These are phyloP conservation scores for Cirrhinus molitorella DNA, from an alignment of 2,797 vertebrate species.

Conservation along the genomic window DNA sequence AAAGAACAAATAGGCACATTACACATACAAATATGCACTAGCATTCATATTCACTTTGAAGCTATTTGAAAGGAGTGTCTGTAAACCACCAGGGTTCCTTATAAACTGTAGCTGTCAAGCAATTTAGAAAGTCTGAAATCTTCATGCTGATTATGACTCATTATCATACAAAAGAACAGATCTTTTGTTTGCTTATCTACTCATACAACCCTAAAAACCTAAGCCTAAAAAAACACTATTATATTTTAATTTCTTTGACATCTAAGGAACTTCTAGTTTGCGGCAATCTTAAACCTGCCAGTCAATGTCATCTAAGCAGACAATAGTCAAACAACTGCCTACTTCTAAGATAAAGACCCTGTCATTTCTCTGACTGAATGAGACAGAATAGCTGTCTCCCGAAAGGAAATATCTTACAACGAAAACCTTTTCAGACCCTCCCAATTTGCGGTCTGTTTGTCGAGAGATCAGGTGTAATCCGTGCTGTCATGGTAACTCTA, in stretches of 20 bases:
- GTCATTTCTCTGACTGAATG: conserved; percentile 49
- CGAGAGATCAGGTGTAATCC: conserved; percentile 28
- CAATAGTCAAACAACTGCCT: conserved; percentile 45
- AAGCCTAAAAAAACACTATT: conserved; percentile 22
- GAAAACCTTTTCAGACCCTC: conserved; percentile 31
- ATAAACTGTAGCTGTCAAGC: conserved; percentile 26
- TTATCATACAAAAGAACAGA: conserved; percentile 22
- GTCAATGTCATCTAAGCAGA: conserved; percentile 47
- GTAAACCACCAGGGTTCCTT: conserved; percentile 25
- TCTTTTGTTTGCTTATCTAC: conserved; percentile 38
- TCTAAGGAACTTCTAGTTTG: conserved; percentile 48
- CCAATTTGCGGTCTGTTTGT: conserved; percentile 24
- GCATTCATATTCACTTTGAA: background rate
- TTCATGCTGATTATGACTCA: conserved; percentile 24
- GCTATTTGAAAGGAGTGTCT: background rate
- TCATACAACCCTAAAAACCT: conserved; percentile 11
- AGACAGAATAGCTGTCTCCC: conserved; percentile 35
- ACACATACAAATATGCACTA: background rate
- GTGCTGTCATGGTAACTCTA: conserved; percentile 40
- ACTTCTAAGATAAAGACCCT: conserved; percentile 45
- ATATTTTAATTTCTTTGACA: conserved; percentile 39
- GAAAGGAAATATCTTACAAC: conserved; percentile 17
- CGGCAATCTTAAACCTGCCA: conserved; percentile 53
- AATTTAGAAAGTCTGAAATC: conserved; percentile 37
- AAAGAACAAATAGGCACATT: background rate